Conservation (phyloP, 2,113 vertebrate genomes). For the Ictidomys tridecemlineatus region DNA sequence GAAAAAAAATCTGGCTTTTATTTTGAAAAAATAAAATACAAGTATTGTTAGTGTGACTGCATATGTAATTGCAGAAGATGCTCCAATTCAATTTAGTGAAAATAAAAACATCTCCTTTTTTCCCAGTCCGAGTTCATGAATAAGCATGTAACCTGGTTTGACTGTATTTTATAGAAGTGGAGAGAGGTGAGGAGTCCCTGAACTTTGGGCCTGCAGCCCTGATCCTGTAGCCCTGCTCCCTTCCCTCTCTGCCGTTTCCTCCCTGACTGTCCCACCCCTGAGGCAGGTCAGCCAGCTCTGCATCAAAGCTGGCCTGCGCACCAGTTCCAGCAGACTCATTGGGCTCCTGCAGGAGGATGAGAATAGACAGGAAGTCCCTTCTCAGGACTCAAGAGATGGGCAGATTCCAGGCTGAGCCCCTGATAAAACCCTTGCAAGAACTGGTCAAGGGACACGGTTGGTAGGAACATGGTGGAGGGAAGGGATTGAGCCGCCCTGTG, state of each 20-base stretch:
- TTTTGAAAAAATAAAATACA: not conserved
- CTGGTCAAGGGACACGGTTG: not conserved
- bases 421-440: not conserved
- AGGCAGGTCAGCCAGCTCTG: not conserved
- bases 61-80: not conserved
- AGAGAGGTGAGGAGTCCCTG: not conserved
- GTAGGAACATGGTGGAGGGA: too few species aligned
- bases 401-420: not conserved
- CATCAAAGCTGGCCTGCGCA: not conserved
- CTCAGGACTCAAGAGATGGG: not conserved
- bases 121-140: not conserved
- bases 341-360: not conserved
- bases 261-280: too few species aligned
- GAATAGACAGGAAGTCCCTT: too few species aligned
- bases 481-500: too few species aligned
- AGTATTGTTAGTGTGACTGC: not conserved
- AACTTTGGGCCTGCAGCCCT: not conserved
- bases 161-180: not conserved
- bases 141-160: not conserved
- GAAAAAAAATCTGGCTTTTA: not conserved
- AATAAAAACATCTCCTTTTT: too few species aligned
- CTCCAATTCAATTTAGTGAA: not conserved
- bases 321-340: not conserved
- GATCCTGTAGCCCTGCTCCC: not conserved
- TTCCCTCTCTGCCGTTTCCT: not conserved